phyloP scores from a whole-genome alignment of 1,140 invertebrate species.

The Pantala flavescens region DNA sequence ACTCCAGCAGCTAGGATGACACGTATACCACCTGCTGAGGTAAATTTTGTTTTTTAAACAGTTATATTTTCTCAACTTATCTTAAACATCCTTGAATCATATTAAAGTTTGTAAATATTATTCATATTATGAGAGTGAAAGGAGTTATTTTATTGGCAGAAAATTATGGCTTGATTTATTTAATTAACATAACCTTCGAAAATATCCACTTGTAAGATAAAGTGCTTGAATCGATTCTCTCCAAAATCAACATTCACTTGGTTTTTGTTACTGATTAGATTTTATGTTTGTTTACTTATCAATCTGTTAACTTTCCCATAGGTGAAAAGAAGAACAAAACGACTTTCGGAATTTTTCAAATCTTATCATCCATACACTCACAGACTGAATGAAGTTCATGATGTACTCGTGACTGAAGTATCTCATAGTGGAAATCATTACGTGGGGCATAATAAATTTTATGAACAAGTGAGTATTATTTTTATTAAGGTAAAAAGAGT shows the following conservation, averaged over 20 bases:
- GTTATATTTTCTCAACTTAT: no score
- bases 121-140: no score
- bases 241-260: no score
- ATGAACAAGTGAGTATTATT: conserved; percentile 65
- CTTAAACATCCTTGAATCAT: no score
- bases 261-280: no score
- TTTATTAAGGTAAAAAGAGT: conserved; percentile 14
- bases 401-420: conserved; percentile 84
- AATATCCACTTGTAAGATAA: no score
- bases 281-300: no score
- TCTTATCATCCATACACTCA: conserved; percentile 78
- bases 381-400: conserved; percentile 62
- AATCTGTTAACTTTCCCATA: conserved; percentile 24
- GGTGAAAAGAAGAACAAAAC: conserved; percentile 84
- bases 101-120: no score
- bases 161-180: no score
- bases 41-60: conserved; percentile 23
- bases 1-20: conserved; percentile 88
- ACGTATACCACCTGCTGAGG: conserved; percentile 64
- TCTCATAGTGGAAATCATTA: conserved; percentile 84
- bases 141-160: no score
- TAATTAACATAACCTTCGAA: no score
- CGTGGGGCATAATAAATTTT: conserved; percentile 92
- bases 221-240: no score
- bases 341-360: conserved; percentile 81